Evolutionary conservation across 1,140 invertebrate species (phyloP), one percentile per base, ranked within the genome.

Genomic region (Drosophila bipectinata): DNA sequence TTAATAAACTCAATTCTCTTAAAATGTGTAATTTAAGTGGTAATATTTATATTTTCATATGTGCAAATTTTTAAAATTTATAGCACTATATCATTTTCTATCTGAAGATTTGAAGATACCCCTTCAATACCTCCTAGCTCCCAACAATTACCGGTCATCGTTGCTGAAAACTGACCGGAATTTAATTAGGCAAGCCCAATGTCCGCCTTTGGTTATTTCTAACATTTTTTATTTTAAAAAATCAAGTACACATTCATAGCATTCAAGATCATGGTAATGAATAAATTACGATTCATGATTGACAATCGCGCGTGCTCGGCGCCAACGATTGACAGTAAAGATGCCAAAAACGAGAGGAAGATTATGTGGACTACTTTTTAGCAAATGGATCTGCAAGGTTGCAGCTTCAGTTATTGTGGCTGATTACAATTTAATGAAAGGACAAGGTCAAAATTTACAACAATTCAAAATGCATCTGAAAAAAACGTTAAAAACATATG

Each of bases 261-360:
- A 24, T 14, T 79, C 75, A 83, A 82, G 69, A 78, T 83, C 79
- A 80, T 64, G 73, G 54, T 48, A 62, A 57, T 77, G 72, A 84
- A 79, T 84, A 69, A 53, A 26, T 73, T 52, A 32, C 58, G 30
- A 18, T 49, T 45, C 51, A 44, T 68, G 49, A 67, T 69, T 69
- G 41, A 69, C 52, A 62, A 52, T 61, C 39, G 47, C 54, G 56
- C 76, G 67, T 84, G 80, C 51, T 47, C 48, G 5, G 59, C 51
- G 58, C 66, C 39, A 58, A 57, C 72, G 67, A 62, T 67, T 66
- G 60, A 51, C 58, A 63, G 53, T 37, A 74, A 45, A 41, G 62
- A 18, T 44, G 41, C 14, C 72, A 12, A 37, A 21, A 53, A 18
- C 6, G 32, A 47, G 30, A 14, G 10, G 49, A 39, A 60, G 67